Evolutionary conservation across 2,888 invertebrate species (phyloP), one percentile per base, ranked within the genome.

Genomic region (Thecophora atra): DNA sequence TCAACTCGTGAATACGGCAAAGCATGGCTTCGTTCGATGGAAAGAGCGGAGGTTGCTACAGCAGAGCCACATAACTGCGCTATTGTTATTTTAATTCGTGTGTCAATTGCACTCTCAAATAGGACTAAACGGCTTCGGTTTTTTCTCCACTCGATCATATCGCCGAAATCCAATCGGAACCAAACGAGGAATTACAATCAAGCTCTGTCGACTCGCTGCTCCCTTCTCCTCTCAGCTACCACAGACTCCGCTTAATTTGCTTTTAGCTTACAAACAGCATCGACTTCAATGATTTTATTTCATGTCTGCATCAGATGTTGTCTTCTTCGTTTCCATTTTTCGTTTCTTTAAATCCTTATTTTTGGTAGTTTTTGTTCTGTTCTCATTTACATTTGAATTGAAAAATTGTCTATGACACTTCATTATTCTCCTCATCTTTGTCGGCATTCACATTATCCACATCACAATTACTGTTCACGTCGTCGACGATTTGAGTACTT

Each of bases 381-480:
- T 79, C 80, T 78, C 83, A 83, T 81, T 83, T 82, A 79, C 73
- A 81, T 82, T 82, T 81, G 83, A 80, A 82, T 81, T 82, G 80
- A 76, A 72, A 74, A 76, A 79, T 76, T 74, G 77, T 77, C 76
- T 73, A 60, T 73, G 71, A 74, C 76, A 73, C 72, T 74, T 76
- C 73, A 66, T 73, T 73, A 72, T 72, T 70, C 72, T 75, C 77
- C 75, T 74, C 74, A 75, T 73, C 67, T 64, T 64, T 64, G 37
- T 37, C 37, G 37, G 6, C 37, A 37, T 37, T 8, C 37, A 37
- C 52, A 24, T 58, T 28, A 17, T 28, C 58, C 5, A 54, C 54
- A 58, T 26, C 21, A 28, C 15, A 28, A 28, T 54, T 60, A 28
- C 13, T 62, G 70, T 24, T 72, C 67, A 24, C 69, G 68, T 51